These are phyloP conservation scores for Cheilinus undulatus DNA, from an alignment of 2,113 vertebrate genomes.

Conservation along the genomic window DNA sequence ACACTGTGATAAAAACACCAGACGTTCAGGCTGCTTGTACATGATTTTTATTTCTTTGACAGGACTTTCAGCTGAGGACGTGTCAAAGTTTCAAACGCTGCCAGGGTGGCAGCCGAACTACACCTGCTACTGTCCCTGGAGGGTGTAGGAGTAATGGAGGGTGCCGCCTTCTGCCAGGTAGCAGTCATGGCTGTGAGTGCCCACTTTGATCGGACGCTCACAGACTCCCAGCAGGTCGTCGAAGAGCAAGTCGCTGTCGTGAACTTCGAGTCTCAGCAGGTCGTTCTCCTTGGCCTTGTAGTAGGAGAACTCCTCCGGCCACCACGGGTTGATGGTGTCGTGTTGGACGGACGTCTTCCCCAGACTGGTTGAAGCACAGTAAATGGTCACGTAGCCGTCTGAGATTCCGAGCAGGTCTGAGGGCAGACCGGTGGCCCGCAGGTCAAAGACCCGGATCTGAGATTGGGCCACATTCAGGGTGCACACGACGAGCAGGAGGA, in stretches of 20 bases:
- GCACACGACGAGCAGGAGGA: conserved; percentile 31
- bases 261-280: conserved; percentile 41
- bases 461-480: not conserved
- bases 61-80: no score
- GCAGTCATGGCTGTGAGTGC: conserved; percentile 44
- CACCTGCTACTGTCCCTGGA: not conserved
- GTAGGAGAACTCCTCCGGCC: conserved; percentile 55
- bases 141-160: conserved; percentile 55
- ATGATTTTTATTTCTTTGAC: no score
- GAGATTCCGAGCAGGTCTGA: conserved; percentile 17
- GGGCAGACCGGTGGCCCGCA: conserved; percentile 43
- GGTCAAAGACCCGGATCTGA: conserved; percentile 44
- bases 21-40: no score
- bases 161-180: conserved; percentile 45
- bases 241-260: conserved; percentile 15
- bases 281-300: conserved; percentile 38
- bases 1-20: no score
- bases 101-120: no score
- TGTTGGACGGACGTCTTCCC: conserved; percentile 36
- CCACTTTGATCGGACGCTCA: conserved; percentile 29
- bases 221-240: conserved; percentile 61
- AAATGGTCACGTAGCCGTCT: conserved; percentile 60
- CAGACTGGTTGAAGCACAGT: not conserved
- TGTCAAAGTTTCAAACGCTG: no score
- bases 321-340: conserved; percentile 54